Evolutionary conservation across 2,113 vertebrate species (phyloP), one percentile per base, ranked within the genome.

Genomic region (Mungos mungo): DNA sequence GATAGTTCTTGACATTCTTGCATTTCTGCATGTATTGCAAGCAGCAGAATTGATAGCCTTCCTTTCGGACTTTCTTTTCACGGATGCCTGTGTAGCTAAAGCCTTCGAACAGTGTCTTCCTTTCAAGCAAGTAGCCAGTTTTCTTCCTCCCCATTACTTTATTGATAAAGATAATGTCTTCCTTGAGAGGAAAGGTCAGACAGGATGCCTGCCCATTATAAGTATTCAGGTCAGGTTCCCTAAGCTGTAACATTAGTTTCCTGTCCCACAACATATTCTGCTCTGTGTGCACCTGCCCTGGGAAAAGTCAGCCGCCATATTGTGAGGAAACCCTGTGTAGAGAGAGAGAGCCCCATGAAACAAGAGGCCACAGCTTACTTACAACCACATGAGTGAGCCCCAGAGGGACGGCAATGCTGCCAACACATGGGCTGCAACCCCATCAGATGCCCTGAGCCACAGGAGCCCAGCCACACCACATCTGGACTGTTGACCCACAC

Each of bases 1-100:
- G 7, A 13, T 10, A 0, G 10, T 41, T 71, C 41, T 10, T 11
- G 33, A 5, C 0, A 4, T 21, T 29, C 33, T 29, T 41, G 35
- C 72, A 7, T 76, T 71, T 66, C 68, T 76, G 52, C 13, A 1
- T 33, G 13, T 68, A 33, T 47, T 21, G 1, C n/a, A 88, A 54
- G 31, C 47, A 35, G 29, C 18, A 5, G 1, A 21, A 0, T 1
- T 8, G 16, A 7, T 0, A 3, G 18, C 10, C 5, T 85, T 50
- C 11, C 13, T 50, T 16, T 7, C n/a, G 8, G 25, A 7, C 4
- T 33, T 0, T 9, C 10, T 93, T 93, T 29, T 50, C 27, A 35
- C n/a, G 27, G 38, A 60, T 33, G 15, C 63, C 19, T 52, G 7
- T 38, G 29, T 2, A 41, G 27, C 6, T 27, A 3, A 54, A 25